phyloP scores from a whole-genome alignment of 2,113 vertebrate genomes.

The Muscicapa adusta region DNA sequence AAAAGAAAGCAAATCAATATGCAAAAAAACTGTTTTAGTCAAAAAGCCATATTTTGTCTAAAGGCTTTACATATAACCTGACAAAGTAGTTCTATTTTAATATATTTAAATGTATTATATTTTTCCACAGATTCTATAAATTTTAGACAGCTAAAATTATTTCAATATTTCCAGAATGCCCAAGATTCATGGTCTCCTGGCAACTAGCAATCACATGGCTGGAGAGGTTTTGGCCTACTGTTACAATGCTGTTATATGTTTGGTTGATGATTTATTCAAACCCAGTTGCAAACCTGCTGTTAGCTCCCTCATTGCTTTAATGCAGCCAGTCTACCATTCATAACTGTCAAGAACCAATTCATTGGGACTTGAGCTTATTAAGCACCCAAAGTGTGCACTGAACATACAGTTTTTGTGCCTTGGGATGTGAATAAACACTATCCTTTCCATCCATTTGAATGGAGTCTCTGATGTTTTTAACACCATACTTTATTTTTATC shows the following conservation, averaged over 20 bases:
- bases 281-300: constrained; percentile 70
- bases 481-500: constrained; percentile 13
- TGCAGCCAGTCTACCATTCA: constrained; percentile 78
- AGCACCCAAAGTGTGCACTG: constrained; percentile 57
- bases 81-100: constrained; percentile 56
- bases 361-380: constrained; percentile 76
- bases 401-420: constrained; percentile 31
- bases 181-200: constrained; percentile 64
- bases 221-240: constrained; percentile 62
- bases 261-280: constrained; percentile 83
- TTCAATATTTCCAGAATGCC: constrained; percentile 68
- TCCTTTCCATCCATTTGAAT: background rate
- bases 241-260: constrained; percentile 53
- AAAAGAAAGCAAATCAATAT: constrained; percentile 49
- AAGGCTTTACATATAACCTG: constrained; percentile 46
- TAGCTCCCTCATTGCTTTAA: constrained; percentile 78
- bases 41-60: constrained; percentile 10
- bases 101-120: constrained; percentile 51
- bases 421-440: constrained; percentile 23
- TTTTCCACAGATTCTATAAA: constrained; percentile 67
- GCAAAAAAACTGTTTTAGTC: constrained; percentile 22
- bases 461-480: constrained; percentile 25
- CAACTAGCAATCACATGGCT: constrained; percentile 73
- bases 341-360: constrained; percentile 84
- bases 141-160: constrained; percentile 62